Conservation (phyloP, 1,140 invertebrate species). For the Alviniconcha marisindica region DNA sequence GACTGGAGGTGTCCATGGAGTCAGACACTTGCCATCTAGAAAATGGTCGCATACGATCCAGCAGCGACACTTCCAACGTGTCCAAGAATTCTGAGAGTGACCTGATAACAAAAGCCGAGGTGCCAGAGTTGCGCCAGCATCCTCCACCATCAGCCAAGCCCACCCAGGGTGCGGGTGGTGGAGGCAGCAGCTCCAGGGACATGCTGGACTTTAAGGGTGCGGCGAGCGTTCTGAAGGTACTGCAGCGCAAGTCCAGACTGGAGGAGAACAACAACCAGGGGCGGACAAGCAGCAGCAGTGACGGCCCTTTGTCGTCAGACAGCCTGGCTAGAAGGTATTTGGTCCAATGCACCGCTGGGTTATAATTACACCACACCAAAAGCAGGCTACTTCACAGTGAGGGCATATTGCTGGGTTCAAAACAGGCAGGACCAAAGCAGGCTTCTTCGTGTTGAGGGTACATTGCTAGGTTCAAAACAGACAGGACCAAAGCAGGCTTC, state of each 20-base stretch:
- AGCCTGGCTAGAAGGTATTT: not conserved
- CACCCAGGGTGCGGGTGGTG: not conserved
- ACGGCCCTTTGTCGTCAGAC: not conserved
- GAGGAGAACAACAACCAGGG: conserved; percentile 54
- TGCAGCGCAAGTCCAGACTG: conserved; percentile 41
- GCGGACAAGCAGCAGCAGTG: not conserved
- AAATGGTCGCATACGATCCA: not conserved
- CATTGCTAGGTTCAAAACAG: too few relatives aligned
- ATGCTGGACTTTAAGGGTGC: conserved; percentile 32
- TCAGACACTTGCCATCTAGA: not conserved
- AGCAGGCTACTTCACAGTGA: too few relatives aligned
- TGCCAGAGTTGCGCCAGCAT: not conserved
- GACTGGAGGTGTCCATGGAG: not conserved
- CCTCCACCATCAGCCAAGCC: not conserved
- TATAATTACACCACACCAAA: too few relatives aligned
- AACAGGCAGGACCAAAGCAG: too few relatives aligned
- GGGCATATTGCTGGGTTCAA: too few relatives aligned
- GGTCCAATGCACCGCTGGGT: too few relatives aligned
- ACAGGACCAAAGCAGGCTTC: too few relatives aligned
- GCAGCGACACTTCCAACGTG: conserved; percentile 33
- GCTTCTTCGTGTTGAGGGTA: too few relatives aligned
- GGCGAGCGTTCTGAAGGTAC: conserved; percentile 40
- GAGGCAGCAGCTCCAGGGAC: not conserved
- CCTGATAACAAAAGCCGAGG: conserved; percentile 20
- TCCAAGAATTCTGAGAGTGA: conserved; percentile 34